phyloP scores from a whole-genome alignment of 2,797 vertebrate genomes.

The Avahi laniger region DNA sequence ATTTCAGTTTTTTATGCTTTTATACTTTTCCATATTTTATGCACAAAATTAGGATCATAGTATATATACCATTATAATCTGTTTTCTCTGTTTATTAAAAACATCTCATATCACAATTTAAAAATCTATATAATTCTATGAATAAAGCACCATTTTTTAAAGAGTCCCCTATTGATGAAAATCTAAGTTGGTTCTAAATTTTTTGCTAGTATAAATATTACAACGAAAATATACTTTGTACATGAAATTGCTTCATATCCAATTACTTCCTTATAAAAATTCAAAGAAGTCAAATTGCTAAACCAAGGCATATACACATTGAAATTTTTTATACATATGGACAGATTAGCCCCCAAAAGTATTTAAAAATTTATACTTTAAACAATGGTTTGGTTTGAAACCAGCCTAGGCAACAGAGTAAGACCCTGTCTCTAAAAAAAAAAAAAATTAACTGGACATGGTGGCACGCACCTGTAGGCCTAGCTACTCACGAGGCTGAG shows the following conservation, averaged over 20 bases:
- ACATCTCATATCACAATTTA: not conserved
- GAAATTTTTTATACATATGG: not conserved
- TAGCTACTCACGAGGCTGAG: too few species aligned
- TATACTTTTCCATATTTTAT: slow-evolving; percentile 24
- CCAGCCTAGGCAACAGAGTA: too few species aligned
- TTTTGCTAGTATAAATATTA: not conserved
- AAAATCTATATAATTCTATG: not conserved
- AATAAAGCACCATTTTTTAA: not conserved
- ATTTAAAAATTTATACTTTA: slow-evolving; percentile 1
- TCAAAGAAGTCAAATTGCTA: slow-evolving; percentile 34
- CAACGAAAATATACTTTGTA: slow-evolving; percentile 31
- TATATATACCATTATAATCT: not conserved
- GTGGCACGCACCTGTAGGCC: too few species aligned
- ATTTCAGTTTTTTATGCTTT: not conserved
- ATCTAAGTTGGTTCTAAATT: not conserved
- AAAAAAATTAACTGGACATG: too few species aligned
- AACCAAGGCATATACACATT: not conserved
- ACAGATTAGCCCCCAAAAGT: slow-evolving; percentile 2
- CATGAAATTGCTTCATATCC: not conserved
- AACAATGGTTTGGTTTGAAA: not conserved
- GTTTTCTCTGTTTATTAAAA: slow-evolving; percentile 9
- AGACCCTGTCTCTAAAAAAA: too few species aligned
- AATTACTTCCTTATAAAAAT: slow-evolving; percentile 7
- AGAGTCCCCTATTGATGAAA: not conserved
- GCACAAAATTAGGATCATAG: not conserved